Conservation (phyloP, 2,797 vertebrate species). For the Cetoscarus ocellatus region DNA sequence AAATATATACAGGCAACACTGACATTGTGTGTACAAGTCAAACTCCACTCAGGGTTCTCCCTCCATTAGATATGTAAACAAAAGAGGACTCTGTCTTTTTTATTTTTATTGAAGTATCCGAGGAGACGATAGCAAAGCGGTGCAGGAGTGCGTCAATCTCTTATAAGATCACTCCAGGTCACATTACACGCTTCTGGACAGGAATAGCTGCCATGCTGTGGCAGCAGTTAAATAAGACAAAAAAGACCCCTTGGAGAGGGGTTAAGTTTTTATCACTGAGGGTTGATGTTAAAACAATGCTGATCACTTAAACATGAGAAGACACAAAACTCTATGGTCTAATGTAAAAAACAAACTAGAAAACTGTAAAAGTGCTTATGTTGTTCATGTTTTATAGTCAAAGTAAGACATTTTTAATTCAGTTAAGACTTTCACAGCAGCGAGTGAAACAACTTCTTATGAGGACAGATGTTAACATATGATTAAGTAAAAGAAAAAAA, state of each 20-base stretch:
- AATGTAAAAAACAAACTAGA: conserved; percentile 46
- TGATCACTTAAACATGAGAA: conserved; percentile 42
- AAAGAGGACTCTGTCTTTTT: conserved; percentile 43
- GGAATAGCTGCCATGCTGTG: conserved; percentile 43
- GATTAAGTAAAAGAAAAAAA: too few species aligned
- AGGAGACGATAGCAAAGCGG: conserved; percentile 26
- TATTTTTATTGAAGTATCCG: conserved; percentile 32
- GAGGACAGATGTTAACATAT: conserved; percentile 11
- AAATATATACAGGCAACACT: conserved; percentile 78
- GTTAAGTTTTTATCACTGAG: conserved; percentile 22
- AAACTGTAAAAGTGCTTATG: conserved; percentile 78
- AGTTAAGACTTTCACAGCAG: conserved; percentile 79
- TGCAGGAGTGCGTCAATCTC: conserved; percentile 42
- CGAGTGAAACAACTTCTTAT: conserved; percentile 41
- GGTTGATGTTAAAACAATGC: conserved; percentile 36
- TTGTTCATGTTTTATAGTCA: conserved; percentile 63
- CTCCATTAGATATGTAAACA: conserved; percentile 76
- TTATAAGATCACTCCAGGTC: conserved; percentile 40
- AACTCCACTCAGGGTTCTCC: conserved; percentile 48
- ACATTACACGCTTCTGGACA: conserved; percentile 45
- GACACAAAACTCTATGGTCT: conserved; percentile 35
- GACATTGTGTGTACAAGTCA: conserved; percentile 55
- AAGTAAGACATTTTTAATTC: conserved; percentile 79
- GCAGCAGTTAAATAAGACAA: conserved; percentile 45
- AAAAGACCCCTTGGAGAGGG: conserved; percentile 42